phyloP scores from a whole-genome alignment of 2,888 invertebrate species.

The Dynastes grantii region DNA sequence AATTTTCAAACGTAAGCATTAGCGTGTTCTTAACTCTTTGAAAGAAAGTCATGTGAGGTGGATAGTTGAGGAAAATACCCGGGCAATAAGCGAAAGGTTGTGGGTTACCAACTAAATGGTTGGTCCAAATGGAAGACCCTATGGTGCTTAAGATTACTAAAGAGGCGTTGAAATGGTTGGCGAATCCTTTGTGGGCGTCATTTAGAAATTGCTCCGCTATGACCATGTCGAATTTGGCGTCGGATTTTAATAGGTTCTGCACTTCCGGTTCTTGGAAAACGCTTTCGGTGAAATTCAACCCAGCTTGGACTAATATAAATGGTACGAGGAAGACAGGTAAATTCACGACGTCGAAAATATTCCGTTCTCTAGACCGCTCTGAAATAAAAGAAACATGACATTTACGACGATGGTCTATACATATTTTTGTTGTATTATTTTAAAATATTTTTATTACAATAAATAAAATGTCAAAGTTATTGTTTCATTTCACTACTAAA shows the following conservation, averaged over 20 bases:
- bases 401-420: too few relatives aligned
- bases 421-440: too few relatives aligned
- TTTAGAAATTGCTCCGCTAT: slow-evolving; percentile 71
- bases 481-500: too few relatives aligned
- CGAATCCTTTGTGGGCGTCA: slow-evolving; percentile 70
- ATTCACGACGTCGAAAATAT: slow-evolving; percentile 6
- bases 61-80: slow-evolving; percentile 68
- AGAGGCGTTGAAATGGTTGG: slow-evolving; percentile 66
- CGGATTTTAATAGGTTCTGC: slow-evolving; percentile 62
- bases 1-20: slow-evolving; percentile 51
- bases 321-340: background rate
- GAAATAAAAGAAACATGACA: background rate
- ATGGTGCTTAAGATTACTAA: slow-evolving; percentile 68
- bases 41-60: slow-evolving; percentile 72
- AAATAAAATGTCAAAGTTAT: too few relatives aligned
- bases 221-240: slow-evolving; percentile 68
- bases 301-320: background rate
- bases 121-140: slow-evolving; percentile 70
- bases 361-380: slow-evolving; percentile 4
- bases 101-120: slow-evolving; percentile 71
- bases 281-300: slow-evolving; percentile 26
- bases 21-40: slow-evolving; percentile 73
- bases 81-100: slow-evolving; percentile 72
- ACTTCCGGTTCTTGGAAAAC: slow-evolving; percentile 53
- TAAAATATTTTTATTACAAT: too few relatives aligned